Base-by-base conservation (phyloP, 2,113 vertebrate genomes). In the Mormyrus lacerda region DNA sequence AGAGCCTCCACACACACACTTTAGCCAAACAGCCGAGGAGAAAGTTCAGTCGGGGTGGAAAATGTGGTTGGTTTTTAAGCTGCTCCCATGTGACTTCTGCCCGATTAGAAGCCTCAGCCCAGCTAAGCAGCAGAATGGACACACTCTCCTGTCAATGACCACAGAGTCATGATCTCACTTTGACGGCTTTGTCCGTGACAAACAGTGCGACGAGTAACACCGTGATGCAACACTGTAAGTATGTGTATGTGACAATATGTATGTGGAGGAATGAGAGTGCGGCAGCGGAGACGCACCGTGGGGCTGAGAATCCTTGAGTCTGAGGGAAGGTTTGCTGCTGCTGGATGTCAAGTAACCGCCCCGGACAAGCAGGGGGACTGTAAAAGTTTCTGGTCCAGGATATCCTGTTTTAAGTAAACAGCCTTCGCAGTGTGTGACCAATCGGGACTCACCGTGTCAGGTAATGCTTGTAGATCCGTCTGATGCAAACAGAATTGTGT, bases 351-450 rank as follows among this genome's bases (percentile, higher is more conserved):
- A 85, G n/a, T 50, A 21, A 51, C 89, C 17, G 8, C 44, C n/a
- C 58, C 55, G 47, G 45, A 42, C 79, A 65, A 39, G 79, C 42
- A 85, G 19, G 24, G 17, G 27, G 42, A 42, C 82, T 24, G 44
- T 10, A 44, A 87, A 61, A 7, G 44, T 61, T 27, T 48, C 35
- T 31, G 55, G 15, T 89, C 89, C 83, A 89, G 89, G 89, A 89
- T 89, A 87, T 89, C 89, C 89, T 89, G 89, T 19, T 89, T 19
- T 50, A 48, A 39, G 89, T 48, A 69, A 85, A 39, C 48, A n/a
- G 79, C 31, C 17, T n/a, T 73, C 15, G 69, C 19, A 9, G 24
- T 4, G 11, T n/a, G 31, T 9, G 39, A n/a, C 47, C 39, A 35
- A 10, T 13, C 21, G 55, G 47, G 8, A 19, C 35, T 83, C 31